Percentiles rank a stretch among this genome's conserved stretches.
These are phyloP conservation scores for Rhagologus leucostigma DNA, from an alignment of 2,113 vertebrate genomes.

Conservation along the genomic window DNA sequence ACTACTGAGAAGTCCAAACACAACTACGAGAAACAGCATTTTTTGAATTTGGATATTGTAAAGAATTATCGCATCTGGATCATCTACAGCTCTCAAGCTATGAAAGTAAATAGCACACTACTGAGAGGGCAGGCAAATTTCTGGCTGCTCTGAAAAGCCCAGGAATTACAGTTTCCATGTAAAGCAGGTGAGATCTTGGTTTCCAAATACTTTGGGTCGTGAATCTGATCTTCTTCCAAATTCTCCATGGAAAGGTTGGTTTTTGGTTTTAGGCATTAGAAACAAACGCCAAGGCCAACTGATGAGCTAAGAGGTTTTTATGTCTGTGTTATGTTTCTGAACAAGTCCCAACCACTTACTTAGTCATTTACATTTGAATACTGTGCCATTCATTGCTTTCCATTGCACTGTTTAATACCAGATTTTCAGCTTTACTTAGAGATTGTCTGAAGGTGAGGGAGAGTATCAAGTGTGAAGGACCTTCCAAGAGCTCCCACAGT, in stretches of 20 bases:
- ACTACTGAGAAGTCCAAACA: background rate
- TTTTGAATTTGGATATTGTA: background rate
- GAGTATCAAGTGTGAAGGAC: background rate
- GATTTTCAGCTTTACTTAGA: background rate
- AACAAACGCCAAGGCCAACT: background rate
- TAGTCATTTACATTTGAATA: background rate
- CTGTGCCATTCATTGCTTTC: background rate
- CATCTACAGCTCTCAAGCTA: background rate
- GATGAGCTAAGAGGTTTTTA: background rate
- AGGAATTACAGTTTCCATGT: conserved; percentile 25
- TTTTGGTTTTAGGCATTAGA: background rate
- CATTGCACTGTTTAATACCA: background rate
- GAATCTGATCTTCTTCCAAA: background rate
- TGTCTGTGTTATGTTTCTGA: background rate
- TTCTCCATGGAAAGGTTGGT: background rate
- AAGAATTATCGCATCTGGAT: background rate
- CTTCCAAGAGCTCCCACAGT: background rate
- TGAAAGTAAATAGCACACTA: background rate
- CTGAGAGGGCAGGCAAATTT: background rate
- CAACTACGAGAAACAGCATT: background rate
- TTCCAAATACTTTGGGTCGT: background rate
- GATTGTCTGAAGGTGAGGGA: background rate
- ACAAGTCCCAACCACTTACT: background rate
- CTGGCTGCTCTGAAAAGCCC: background rate
- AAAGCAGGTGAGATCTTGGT: conserved; percentile 17